These are phyloP conservation scores for Seira musarum DNA, from an alignment of 2,888 invertebrate species.

Conservation along the genomic window DNA sequence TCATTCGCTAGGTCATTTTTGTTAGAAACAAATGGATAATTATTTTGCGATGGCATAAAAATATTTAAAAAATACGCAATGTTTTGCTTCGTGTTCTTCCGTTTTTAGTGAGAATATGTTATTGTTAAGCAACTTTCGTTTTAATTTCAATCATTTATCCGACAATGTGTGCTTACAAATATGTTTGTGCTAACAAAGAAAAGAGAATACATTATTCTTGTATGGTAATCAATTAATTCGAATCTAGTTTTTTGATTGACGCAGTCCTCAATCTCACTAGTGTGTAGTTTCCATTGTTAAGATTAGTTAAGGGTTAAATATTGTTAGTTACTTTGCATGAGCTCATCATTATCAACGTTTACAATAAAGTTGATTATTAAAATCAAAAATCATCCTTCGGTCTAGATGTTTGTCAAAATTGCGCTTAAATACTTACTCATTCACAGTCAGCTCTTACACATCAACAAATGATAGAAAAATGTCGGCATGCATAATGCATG, in stretches of 20 bases:
- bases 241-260: constrained; percentile 26
- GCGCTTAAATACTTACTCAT: background rate
- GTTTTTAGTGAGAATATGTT: background rate
- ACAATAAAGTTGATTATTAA: constrained; percentile 5
- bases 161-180: constrained; percentile 5
- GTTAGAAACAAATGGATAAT: no score
- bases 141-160: background rate
- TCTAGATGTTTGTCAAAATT: background rate
- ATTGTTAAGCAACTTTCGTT: background rate
- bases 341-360: background rate
- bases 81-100: background rate
- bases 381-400: background rate
- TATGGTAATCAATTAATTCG: constrained; percentile 4
- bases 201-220: constrained; percentile 16
- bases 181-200: background rate
- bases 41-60: no score
- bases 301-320: background rate
- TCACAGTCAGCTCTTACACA: background rate
- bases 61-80: background rate
- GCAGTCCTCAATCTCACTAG: constrained; percentile 37
- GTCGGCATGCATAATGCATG: background rate
- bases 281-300: background rate
- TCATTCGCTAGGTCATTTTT: no score
- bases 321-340: background rate
- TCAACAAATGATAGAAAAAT: background rate